These are phyloP conservation scores for Dryobota labecula DNA, from an alignment of 2,888 invertebrate species.

Conservation along the genomic window DNA sequence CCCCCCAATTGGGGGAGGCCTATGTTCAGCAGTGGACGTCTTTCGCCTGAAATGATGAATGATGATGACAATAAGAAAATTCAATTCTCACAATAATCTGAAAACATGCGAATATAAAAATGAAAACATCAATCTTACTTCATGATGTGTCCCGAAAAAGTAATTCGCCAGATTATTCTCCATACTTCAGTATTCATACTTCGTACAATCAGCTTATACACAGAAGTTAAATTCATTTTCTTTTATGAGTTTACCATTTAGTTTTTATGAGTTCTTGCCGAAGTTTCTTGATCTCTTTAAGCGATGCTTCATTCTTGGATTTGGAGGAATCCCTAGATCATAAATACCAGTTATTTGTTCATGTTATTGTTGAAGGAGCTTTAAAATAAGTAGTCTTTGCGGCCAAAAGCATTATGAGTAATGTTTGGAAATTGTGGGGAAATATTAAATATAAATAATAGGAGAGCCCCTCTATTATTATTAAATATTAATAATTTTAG, in stretches of 20 bases:
- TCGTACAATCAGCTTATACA: constrained; percentile 39
- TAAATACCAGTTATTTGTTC: constrained; percentile 35
- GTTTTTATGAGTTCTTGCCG: constrained; percentile 59
- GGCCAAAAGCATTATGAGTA: background rate
- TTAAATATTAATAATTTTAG: too few relatives aligned
- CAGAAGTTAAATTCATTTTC: constrained; percentile 64
- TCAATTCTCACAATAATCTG: background rate
- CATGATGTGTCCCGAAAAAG: constrained; percentile 12
- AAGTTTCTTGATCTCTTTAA: constrained; percentile 59
- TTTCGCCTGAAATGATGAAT: too few relatives aligned
- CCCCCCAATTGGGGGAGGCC: too few relatives aligned
- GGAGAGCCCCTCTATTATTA: too few relatives aligned
- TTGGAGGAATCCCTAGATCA: constrained; percentile 30
- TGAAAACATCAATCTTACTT: background rate
- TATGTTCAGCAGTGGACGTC: too few relatives aligned
- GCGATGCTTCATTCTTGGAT: constrained; percentile 35
- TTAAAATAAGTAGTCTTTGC: constrained; percentile 3
- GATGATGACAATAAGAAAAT: background rate
- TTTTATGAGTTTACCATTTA: constrained; percentile 63
- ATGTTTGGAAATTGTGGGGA: background rate
- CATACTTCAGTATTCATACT: constrained; percentile 56
- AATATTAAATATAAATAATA: too few relatives aligned
- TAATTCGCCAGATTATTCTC: constrained; percentile 24
- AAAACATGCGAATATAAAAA: background rate
- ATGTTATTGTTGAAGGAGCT: constrained; percentile 4